Evolutionary conservation across 2,113 vertebrate genomes (phyloP).

Genomic region (Girardinichthys multiradiatus): DNA sequence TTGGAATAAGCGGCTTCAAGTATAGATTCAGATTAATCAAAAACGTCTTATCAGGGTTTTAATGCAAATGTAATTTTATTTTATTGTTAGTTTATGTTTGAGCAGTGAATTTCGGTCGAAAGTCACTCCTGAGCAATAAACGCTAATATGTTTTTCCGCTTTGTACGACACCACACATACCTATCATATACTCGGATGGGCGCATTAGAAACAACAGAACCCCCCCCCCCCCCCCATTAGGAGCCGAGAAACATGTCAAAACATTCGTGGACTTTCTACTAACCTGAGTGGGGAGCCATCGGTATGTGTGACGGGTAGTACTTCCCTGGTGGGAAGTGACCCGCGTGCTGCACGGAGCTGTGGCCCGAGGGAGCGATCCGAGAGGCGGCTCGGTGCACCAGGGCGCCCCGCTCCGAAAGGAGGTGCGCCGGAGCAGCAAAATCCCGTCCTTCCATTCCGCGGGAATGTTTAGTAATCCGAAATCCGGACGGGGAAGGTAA

Average conservation of each 20-base stretch:
- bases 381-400: slow-evolving; percentile 90
- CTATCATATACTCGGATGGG: neutral
- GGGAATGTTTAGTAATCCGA: slow-evolving; percentile 78
- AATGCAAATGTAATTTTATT: slow-evolving; percentile 37
- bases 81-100: slow-evolving; percentile 57
- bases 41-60: slow-evolving; percentile 12
- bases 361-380: slow-evolving; percentile 88
- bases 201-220: slow-evolving; percentile 33
- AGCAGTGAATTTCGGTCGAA: slow-evolving; percentile 54
- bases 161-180: slow-evolving; percentile 33
- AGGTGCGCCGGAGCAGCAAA: slow-evolving; percentile 94
- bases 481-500: slow-evolving; percentile 73
- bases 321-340: slow-evolving; percentile 92
- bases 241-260: neutral
- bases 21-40: slow-evolving; percentile 48
- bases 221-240: neutral
- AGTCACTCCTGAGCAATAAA: slow-evolving; percentile 40
- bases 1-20: neutral
- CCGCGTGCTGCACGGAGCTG: slow-evolving; percentile 87
- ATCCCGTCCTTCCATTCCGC: slow-evolving; percentile 94
- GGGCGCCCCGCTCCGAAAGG: slow-evolving; percentile 88
- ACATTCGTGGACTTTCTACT: slow-evolving; percentile 61
- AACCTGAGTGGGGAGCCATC: slow-evolving; percentile 97
- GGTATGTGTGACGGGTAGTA: slow-evolving; percentile 95
- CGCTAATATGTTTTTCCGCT: slow-evolving; percentile 6